These are phyloP conservation scores for Tupiocoris notatus DNA, from an alignment of 2,888 invertebrate species.

Conservation along the genomic window DNA sequence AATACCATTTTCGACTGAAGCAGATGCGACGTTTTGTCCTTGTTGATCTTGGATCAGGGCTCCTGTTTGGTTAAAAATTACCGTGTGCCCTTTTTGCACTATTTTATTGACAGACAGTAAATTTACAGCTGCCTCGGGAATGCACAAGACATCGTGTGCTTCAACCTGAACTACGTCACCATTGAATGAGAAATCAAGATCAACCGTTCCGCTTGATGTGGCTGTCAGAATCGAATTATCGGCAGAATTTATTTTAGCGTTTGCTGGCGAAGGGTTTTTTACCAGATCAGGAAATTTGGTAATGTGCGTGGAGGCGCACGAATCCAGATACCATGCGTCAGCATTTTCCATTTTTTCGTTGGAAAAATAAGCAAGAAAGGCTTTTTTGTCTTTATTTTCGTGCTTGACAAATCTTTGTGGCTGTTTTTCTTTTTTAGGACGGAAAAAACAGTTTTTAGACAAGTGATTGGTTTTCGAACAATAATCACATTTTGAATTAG, in stretches of 20 bases:
- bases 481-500: not conserved
- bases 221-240: not conserved
- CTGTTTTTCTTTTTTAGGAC: too few species aligned
- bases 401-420: not conserved
- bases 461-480: too few species aligned
- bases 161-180: not conserved
- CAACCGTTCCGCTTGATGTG: not conserved
- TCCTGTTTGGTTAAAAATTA: not conserved
- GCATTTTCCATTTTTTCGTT: not conserved
- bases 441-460: too few species aligned
- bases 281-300: not conserved
- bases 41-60: not conserved
- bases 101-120: slow-evolving; percentile 2
- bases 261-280: not conserved
- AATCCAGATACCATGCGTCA: not conserved
- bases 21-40: not conserved
- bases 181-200: not conserved
- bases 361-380: not conserved
- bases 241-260: not conserved
- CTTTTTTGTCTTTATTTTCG: not conserved
- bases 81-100: not conserved
- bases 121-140: not conserved
- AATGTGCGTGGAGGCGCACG: not conserved
- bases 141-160: not conserved
- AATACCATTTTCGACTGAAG: not conserved